Evolutionary conservation across 2,888 invertebrate genomes (phyloP), one percentile per base, ranked within the genome.

Genomic region (Mylabris sibirica): DNA sequence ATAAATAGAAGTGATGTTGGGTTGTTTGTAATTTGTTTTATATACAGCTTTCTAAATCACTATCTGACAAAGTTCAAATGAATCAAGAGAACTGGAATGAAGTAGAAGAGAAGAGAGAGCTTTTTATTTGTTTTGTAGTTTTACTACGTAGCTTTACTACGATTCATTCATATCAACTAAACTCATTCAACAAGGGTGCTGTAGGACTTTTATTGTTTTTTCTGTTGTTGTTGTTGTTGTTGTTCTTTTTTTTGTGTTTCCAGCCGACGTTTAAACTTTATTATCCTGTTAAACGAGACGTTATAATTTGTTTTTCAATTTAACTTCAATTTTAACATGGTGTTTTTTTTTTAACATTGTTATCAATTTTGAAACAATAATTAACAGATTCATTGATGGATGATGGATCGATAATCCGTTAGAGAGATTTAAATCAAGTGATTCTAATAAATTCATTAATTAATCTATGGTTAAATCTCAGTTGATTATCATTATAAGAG

Each of bases 91-190:
- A 79, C 73, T 76, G 76, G 82, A 82, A 83, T 81, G 83, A 77
- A 79, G 81, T 80, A 75, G 49, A 49, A 22, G 49, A 49, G 49
- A 49, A 49, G 49, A 49, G 79, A 74, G 79, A 44, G 44, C 81
- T 83, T 84, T 84, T 84, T 84, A 84, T 84, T 84, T 84, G 84
- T 82, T 84, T 83, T 84, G 84, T 84, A 83, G 84, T 83, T 84
- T 84, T 83, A 84, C 84, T 84, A 84, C 84, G 83, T 49, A 17
- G 20, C 74, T 77, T 80, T 82, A 82, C 83, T 83, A 82, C 83
- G 81, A 77, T 73, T 78, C 83, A 84, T 84, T 84, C 83, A 83
- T 83, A 81, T 80, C 79, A 79, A 78, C 44, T 4, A 44, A 44
- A 49, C 9, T 79, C 83, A 82, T 83, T 83, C 83, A 83, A 38